Percentiles rank a stretch among this genome's conserved stretches.
phyloP scores from a whole-genome alignment of 2,113 vertebrate genomes.

The Vulpes lagopus region DNA sequence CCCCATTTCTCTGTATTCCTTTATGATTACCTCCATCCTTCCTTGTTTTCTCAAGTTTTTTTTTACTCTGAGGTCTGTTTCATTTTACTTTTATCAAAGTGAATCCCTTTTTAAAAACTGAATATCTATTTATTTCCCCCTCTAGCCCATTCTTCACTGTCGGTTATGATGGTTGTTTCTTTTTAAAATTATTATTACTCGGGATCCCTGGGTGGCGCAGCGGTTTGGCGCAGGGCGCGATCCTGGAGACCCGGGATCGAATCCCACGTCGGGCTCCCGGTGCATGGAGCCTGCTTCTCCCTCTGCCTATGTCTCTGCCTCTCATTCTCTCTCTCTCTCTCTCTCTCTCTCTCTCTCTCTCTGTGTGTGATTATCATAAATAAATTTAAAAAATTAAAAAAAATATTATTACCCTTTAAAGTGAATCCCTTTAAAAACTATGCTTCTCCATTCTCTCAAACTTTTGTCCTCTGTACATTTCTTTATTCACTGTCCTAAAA shows the following conservation, averaged over 20 bases:
- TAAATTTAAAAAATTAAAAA: too few species aligned
- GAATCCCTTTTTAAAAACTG: not conserved
- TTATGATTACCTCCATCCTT: not conserved
- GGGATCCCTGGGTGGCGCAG: too few species aligned
- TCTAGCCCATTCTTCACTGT: not conserved
- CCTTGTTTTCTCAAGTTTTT: not conserved
- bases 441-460: not conserved
- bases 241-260: too few species aligned
- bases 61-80: not conserved
- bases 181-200: not conserved
- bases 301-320: too few species aligned
- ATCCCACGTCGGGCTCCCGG: too few species aligned
- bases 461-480: not conserved
- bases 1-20: not conserved
- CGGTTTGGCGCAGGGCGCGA: too few species aligned
- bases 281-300: too few species aligned
- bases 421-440: not conserved
- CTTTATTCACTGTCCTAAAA: slow-evolving; percentile 18
- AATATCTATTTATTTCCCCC: not conserved
- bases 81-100: not conserved
- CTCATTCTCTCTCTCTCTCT: too few species aligned
- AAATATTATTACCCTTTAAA: slow-evolving; percentile 29
- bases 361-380: too few species aligned
- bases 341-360: too few species aligned
- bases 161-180: not conserved